Base-by-base conservation (phyloP, 92 coral and sea anemone species). In the Scolanthus callimorphus region DNA sequence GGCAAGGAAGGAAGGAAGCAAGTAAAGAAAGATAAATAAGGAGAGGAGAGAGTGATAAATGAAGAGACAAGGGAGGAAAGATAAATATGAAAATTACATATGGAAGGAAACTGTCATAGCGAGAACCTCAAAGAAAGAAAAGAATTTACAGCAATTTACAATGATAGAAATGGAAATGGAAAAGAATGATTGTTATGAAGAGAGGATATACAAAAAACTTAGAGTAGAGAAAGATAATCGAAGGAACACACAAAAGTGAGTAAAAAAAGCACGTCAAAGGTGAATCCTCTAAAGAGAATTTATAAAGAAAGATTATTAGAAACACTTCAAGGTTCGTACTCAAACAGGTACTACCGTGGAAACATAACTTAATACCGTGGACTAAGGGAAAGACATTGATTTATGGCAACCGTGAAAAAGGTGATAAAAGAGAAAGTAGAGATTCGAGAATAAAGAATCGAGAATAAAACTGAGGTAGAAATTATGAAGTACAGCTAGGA, bases 1-100 rank as follows among this genome's bases (percentile, higher is more conserved):
- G 34, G 13, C 28, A 57, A 57, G 31, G 49, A 57, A 57, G 31
- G 27, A 57, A 57, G 31, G 63, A 37, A 57, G 13, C 15, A 6
- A 34, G 41, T 34, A 6, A 34, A 34, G 41, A 6, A 34, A 15
- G 41, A 34, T 15, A 34, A 15, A 15, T 15, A 34, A 15, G 47
- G 23, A 57, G 31, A 47, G 34, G 19, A 17, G 49, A 29, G 23
- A 15, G 63, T n/a, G 23, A 17, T 43, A 30, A 4, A 15, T 28
- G 19, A 57, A 15, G 63, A 57, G 39, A 15, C 44, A 57, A 34
- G 31, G 21, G 12, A 55, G 61, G 59, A 27, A 52, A 29, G 20
- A 38, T 38, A 38, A 38, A n/a, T n/a, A n/a, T n/a, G n/a, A n/a
- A n/a, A 34, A 34, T 34, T 6, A 34, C 6, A 34, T 6, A 34